Base-by-base conservation (phyloP, 2,888 invertebrate genomes). In the Athetis lepigone region DNA sequence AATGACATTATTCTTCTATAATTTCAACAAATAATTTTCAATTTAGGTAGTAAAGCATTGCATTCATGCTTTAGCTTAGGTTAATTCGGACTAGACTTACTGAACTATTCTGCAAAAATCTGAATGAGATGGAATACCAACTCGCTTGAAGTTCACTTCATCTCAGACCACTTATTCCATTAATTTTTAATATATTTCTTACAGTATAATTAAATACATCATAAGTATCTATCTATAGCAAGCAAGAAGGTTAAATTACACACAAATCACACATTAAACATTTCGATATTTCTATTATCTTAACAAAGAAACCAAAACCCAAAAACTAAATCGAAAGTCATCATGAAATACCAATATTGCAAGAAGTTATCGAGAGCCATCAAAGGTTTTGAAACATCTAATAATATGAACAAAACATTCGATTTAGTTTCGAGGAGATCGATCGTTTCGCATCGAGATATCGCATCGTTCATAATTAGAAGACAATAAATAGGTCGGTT, bases 371-470 rank as follows among this genome's bases (percentile, higher is more conserved):
- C 73, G n/a, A 52, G 49, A 76, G 46, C 52, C 56, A 77, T 70
- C 66, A 57, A 49, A 27, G n/a, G 52, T 73, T 68, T 78, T 75
- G 63, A 78, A 75, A 77, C 54, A 68, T 45, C 52, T 70, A 77
- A 77, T 80, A 70, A 80, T 63, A 23, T 63, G 68, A 80, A 78
- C 78, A 78, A 78, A 78, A 66, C 75, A 74, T 74, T 79, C 77
- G 80, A 73, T 74, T 74, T 51, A 55, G 16, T 39, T 70, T 47
- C 64, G 54, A 72, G 52, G 55, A 70, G 58, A 82, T 69, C 67
- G 68, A 66, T 70, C 61, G 57, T 37, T 70, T 45, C 51, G 56
- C 50, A 73, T 66, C 71, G 71, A 79, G 74, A 79, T 79, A 79
- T 81, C 64, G 68, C 45, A 49, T 78, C 75, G 60, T 42, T 80